These are phyloP conservation scores for Zosterops pallidus DNA, from an alignment of 2,113 vertebrate genomes.

Conservation along the genomic window DNA sequence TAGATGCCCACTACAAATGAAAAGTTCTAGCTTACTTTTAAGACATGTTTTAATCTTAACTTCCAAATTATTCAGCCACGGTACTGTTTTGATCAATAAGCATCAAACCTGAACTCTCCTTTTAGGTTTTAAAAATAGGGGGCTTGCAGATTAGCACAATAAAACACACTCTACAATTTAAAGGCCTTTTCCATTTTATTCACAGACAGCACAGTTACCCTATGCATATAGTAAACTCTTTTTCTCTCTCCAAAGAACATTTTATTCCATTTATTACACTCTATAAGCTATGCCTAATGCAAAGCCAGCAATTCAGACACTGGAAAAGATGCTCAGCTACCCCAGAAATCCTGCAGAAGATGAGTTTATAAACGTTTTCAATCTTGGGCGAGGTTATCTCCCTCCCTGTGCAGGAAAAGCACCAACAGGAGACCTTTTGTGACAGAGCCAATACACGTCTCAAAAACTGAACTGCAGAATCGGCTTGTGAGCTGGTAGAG, in stretches of 20 bases:
- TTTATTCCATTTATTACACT: background rate
- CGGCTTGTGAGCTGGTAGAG: background rate
- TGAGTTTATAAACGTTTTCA: rapidly evolving
- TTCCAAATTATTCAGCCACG: background rate
- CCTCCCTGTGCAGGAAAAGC: background rate
- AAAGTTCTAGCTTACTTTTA: background rate
- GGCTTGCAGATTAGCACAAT: background rate
- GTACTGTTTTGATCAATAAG: background rate
- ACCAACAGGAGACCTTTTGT: background rate
- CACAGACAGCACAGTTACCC: background rate
- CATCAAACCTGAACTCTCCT: background rate
- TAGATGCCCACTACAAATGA: background rate
- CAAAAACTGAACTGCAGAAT: background rate
- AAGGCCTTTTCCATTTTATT: background rate
- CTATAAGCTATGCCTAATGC: background rate
- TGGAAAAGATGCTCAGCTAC: background rate
- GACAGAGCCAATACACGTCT: background rate
- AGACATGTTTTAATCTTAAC: background rate
- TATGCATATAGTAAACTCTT: background rate
- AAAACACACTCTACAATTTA: background rate
- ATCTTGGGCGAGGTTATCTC: background rate
- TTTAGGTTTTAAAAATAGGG: background rate
- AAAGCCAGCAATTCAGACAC: background rate
- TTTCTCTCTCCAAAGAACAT: background rate
- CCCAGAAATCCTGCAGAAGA: background rate